phyloP scores from a whole-genome alignment of 2,113 vertebrate genomes.

The Oryzias curvinotus region DNA sequence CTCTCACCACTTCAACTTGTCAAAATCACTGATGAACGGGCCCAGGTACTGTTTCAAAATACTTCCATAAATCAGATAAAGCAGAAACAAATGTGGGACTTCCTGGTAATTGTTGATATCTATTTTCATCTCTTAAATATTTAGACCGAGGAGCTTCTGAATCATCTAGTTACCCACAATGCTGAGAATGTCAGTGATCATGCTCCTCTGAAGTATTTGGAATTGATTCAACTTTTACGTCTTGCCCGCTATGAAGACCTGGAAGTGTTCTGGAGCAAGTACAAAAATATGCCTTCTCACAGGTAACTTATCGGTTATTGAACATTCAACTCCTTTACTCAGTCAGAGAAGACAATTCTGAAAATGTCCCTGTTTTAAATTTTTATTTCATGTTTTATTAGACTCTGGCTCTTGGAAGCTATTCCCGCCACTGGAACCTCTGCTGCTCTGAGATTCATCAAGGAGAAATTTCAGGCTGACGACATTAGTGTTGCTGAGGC shows the following conservation, averaged over 20 bases:
- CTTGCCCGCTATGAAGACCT: conserved; percentile 47
- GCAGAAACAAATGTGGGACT: not conserved
- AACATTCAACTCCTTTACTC: not conserved
- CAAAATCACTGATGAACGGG: conserved; percentile 64
- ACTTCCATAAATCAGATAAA: not conserved
- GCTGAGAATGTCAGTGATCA: conserved; percentile 72
- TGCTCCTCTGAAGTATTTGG: conserved; percentile 76
- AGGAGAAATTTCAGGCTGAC: conserved; percentile 66
- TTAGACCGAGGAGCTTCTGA: conserved; percentile 75
- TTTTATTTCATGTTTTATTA: conserved; percentile 33
- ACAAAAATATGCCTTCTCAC: conserved; percentile 32
- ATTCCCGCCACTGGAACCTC: conserved; percentile 70
- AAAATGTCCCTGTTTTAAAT: not conserved
- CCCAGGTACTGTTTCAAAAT: conserved; percentile 58
- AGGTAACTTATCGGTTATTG: conserved; percentile 54
- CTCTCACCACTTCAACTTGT: conserved; percentile 78
- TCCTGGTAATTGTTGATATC: not conserved
- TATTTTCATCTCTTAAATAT: not conserved
- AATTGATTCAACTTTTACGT: conserved; percentile 79
- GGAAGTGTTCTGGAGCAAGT: conserved; percentile 68
- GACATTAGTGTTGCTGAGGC: conserved; percentile 70
- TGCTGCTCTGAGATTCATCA: conserved; percentile 75
- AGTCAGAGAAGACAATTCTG: no score
- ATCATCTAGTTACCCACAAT: conserved; percentile 75
- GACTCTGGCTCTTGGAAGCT: conserved; percentile 79